Percentiles rank a stretch among this genome's conserved stretches.
Evolutionary conservation across 2,888 invertebrate species (phyloP).

Genomic region (Pantelozetes paolii): DNA sequence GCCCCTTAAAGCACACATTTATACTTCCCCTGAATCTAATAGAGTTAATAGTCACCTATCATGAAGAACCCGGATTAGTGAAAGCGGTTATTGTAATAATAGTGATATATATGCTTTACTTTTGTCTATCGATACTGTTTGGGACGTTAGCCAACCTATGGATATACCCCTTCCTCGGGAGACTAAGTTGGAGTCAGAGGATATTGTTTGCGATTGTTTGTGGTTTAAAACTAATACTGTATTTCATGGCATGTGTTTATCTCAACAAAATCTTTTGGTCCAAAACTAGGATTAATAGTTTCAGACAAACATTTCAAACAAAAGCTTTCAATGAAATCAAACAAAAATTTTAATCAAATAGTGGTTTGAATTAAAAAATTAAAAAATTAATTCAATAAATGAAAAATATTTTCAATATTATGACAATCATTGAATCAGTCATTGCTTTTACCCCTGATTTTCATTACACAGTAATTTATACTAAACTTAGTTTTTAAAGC

Average conservation of each 20-base stretch:
- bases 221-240: background rate
- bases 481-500: no score
- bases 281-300: background rate
- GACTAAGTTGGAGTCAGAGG: background rate
- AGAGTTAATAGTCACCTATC: background rate
- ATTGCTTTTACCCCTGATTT: no score
- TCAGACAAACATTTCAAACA: background rate
- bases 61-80: background rate
- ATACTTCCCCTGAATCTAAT: background rate
- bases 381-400: no score
- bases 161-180: constrained; percentile 17
- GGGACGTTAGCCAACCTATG: constrained; percentile 12
- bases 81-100: background rate
- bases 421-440: no score
- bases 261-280: background rate
- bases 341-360: no score
- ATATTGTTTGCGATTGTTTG: background rate
- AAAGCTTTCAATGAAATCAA: background rate
- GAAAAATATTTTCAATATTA: no score
- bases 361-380: no score
- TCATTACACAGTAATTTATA: no score
- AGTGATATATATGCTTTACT: background rate
- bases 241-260: background rate
- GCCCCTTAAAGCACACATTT: background rate
- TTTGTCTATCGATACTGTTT: background rate